Evolutionary conservation across 2,888 invertebrate species (phyloP), one percentile per base, ranked within the genome.

Genomic region (Drosophila aldrichi): DNA sequence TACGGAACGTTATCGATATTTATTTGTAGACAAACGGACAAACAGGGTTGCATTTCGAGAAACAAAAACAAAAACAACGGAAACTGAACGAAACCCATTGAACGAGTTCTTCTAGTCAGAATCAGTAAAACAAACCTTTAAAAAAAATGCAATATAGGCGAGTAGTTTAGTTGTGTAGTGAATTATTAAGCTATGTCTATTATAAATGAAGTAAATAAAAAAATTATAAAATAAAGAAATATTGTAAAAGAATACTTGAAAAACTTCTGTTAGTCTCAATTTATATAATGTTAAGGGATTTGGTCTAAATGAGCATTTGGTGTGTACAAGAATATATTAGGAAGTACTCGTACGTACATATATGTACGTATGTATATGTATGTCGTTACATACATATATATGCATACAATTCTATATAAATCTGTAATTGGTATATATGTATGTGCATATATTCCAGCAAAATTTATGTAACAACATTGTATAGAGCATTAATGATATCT

Each of bases 271-370:
- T 70, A 75, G 73, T 74, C 62, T 71, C 76, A 68, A 48, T 86
- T 76, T 81, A 88, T 41, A 74, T 86, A 82, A 57, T 22, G 54
- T 68, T 71, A 74, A 72, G 56, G 6, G 6, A 52, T 70, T 55
- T 60, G 69, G 73, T 68, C 64, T 65, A 72, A 72, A 72, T 72
- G 84, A 86, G 85, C 85, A 85, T 85, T 85, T 85, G 89, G 81
- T 88, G 87, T 86, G 89, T 85, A 85, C 84, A 85, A 88, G 74
- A 62, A 81, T 34, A 38, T 38, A 38, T 6, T 43, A 36, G 22
- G 59, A 36, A 22, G 65, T 77, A 69, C 74, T 78, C 62, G 48
- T 34, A 54, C 62, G 76, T 77, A 73, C 38, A 62, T 62, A 20
- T 32, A 65, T n/a, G n/a, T 29, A 29, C 5, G 58, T 29, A 29